Evolutionary conservation across 2,113 vertebrate species (phyloP).

Genomic region (Protomyctophum bolini): DNA sequence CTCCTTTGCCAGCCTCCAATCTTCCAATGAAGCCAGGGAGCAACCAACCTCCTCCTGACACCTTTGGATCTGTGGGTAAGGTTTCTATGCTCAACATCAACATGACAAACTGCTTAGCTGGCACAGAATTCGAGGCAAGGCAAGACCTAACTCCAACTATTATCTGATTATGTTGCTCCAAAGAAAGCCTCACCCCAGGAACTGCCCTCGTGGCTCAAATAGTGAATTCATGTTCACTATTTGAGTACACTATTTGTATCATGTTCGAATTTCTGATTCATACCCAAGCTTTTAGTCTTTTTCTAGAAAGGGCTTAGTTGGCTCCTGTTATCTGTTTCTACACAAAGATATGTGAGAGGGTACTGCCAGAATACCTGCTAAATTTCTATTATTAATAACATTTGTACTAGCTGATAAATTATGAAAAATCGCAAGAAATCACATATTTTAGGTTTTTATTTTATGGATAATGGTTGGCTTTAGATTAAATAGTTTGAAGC

Average conservation of each 20-base stretch:
- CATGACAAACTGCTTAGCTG: background rate
- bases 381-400: background rate
- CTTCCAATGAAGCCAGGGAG: slow-evolving; percentile 83
- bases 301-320: background rate
- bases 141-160: background rate
- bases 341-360: no score
- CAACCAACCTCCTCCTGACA: slow-evolving; percentile 72
- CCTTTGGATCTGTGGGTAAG: slow-evolving; percentile 87
- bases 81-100: slow-evolving; percentile 8
- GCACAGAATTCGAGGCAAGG: background rate
- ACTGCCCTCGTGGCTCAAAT: no score
- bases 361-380: background rate
- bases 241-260: no score
- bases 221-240: no score
- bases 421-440: background rate
- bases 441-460: no score
- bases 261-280: no score
- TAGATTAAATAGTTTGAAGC: no score
- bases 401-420: background rate
- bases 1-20: slow-evolving; percentile 82
- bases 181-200: background rate
- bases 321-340: no score
- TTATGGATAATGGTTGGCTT: no score
- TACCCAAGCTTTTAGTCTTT: background rate
- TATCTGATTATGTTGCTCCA: background rate